Evolutionary conservation across 2,888 invertebrate genomes (phyloP).

Genomic region (Rhagonycha fulva): DNA sequence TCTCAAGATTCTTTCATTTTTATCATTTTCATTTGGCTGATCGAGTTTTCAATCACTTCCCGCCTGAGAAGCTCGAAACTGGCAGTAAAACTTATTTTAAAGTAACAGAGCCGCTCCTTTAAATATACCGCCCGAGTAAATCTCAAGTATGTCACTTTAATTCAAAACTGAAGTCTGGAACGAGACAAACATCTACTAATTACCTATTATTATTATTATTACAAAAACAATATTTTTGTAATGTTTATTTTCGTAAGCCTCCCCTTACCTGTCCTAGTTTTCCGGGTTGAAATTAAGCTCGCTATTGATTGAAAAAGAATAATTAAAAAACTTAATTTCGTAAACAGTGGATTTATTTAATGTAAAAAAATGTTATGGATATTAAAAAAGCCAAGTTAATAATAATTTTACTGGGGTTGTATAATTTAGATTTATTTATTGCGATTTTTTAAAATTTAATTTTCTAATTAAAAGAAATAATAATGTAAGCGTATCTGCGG

Average conservation of each 20-base stretch:
- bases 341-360: not conserved
- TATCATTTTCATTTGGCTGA: conserved; percentile 23
- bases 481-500: not conserved
- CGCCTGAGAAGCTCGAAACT: not conserved
- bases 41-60: conserved; percentile 26
- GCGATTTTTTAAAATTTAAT: not conserved
- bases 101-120: conserved; percentile 9
- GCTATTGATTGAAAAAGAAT: not conserved
- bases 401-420: not conserved
- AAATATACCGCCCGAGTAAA: not conserved
- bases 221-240: not conserved
- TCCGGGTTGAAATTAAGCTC: no score
- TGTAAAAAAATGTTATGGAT: not conserved
- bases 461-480: not conserved
- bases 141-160: no score
- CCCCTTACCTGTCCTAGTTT: no score
- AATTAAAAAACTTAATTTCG: not conserved
- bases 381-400: not conserved
- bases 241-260: not conserved
- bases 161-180: not conserved
- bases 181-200: not conserved
- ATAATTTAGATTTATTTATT: not conserved
- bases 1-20: conserved; percentile 7
- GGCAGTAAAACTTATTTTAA: conserved; percentile 6
- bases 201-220: no score